These are phyloP conservation scores for Crotalus viridis DNA, from an alignment of 2,113 vertebrate species.

Conservation along the genomic window DNA sequence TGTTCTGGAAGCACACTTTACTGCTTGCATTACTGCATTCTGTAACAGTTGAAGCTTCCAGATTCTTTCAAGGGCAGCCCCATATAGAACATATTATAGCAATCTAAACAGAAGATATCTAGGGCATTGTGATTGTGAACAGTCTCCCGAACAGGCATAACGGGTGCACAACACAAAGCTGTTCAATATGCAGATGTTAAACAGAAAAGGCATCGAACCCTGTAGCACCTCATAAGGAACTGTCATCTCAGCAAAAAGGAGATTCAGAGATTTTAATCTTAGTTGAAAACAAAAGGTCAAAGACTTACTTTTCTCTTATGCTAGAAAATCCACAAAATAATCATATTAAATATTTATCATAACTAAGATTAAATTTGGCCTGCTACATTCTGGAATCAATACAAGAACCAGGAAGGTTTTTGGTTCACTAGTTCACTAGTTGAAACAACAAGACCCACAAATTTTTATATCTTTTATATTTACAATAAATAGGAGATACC, in stretches of 20 bases:
- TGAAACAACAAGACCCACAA: not conserved
- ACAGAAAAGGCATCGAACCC: not conserved
- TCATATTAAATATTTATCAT: not conserved
- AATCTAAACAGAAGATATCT: not conserved
- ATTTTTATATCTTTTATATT: not conserved
- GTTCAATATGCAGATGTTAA: not conserved
- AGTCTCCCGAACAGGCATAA: not conserved
- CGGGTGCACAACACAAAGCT: not conserved
- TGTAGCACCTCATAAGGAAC: not conserved
- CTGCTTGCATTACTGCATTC: not conserved
- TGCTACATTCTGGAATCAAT: not conserved
- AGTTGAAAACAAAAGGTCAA: not conserved
- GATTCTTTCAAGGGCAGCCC: not conserved
- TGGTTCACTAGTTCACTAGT: not conserved
- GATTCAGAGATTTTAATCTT: not conserved
- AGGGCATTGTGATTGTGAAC: not conserved
- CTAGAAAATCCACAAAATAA: not conserved
- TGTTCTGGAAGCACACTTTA: not conserved
- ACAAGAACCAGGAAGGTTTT: not conserved
- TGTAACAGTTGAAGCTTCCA: not conserved
- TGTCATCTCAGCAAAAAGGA: not conserved
- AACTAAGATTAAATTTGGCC: not conserved
- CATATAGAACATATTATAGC: not conserved
- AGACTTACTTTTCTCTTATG: not conserved
- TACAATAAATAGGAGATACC: not conserved